Conservation (phyloP, 2,888 invertebrate genomes). For the Malthinus flaveolus region DNA sequence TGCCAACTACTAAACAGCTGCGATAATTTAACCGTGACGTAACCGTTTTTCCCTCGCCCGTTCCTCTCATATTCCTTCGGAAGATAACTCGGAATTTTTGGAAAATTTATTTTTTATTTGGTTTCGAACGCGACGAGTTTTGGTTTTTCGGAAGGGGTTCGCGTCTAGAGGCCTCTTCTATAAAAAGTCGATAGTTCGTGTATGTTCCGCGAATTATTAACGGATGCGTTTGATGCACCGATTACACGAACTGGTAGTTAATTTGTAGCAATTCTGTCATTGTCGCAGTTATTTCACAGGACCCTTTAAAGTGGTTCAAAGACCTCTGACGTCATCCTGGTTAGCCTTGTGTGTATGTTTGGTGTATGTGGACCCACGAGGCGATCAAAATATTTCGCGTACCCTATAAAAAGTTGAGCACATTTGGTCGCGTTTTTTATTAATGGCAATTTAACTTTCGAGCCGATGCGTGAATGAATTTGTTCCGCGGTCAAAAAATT, state of each 20-base stretch:
- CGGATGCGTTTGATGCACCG: constrained; percentile 38
- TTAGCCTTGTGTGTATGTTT: constrained; percentile 38
- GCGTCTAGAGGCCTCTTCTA: constrained; percentile 8
- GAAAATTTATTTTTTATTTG: too few species aligned
- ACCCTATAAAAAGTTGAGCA: constrained; percentile 35
- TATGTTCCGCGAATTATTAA: constrained; percentile 22
- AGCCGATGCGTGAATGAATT: constrained; percentile 40
- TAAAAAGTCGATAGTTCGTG: constrained; percentile 5
- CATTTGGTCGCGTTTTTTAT: constrained; percentile 38
- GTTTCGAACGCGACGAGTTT: too few species aligned
- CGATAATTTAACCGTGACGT: constrained; percentile 34
- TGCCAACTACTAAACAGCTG: constrained; percentile 46
- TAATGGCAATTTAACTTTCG: constrained; percentile 38
- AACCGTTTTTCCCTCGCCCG: too few species aligned
- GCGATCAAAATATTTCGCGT: constrained; percentile 36
- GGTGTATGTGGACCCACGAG: constrained; percentile 31
- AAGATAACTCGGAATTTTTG: too few species aligned
- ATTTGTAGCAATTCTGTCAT: constrained; percentile 40
- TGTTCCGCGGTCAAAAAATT: constrained; percentile 26
- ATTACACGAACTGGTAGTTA: constrained; percentile 38
- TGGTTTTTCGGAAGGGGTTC: too few species aligned
- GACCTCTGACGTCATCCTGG: constrained; percentile 46
- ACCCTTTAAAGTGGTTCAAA: constrained; percentile 43
- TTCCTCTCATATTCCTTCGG: too few species aligned
- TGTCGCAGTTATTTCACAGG: constrained; percentile 41